Evolutionary conservation across 2,888 invertebrate genomes (phyloP).

Genomic region (Scrobipalpa costella): DNA sequence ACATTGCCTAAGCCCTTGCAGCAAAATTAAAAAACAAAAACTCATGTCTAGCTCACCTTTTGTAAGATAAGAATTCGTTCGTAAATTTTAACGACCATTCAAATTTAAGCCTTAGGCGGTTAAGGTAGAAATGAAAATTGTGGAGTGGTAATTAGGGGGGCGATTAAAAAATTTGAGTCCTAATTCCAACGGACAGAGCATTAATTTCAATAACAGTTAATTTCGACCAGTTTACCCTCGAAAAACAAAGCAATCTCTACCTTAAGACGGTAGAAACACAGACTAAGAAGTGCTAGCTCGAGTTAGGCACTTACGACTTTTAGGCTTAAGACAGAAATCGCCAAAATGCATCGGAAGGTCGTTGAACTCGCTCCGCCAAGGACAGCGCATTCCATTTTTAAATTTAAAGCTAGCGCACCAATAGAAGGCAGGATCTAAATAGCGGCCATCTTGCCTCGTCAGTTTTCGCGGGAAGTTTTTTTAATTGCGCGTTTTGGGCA

Average conservation of each 20-base stretch:
- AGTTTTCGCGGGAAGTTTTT: constrained; percentile 67
- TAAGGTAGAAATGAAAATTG: constrained; percentile 17
- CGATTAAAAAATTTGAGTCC: constrained; percentile 43
- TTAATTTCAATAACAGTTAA: constrained; percentile 52
- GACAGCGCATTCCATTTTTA: constrained; percentile 81
- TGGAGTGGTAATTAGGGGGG: background rate
- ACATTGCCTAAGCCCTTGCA: constrained; percentile 32
- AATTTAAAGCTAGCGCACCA: constrained; percentile 78
- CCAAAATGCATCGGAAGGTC: constrained; percentile 81
- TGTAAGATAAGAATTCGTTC: constrained; percentile 26
- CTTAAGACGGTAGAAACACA: constrained; percentile 45
- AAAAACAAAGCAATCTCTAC: constrained; percentile 46
- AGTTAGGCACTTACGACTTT: constrained; percentile 53
- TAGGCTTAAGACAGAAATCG: constrained; percentile 59
- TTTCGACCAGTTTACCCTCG: constrained; percentile 44
- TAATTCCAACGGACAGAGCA: constrained; percentile 49
- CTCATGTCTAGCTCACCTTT: constrained; percentile 30
- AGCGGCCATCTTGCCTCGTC: constrained; percentile 77
- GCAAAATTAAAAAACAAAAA: constrained; percentile 28
- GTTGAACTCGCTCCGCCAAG: constrained; percentile 74
- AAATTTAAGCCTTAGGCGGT: constrained; percentile 18
- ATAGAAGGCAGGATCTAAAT: constrained; percentile 79
- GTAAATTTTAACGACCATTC: constrained; percentile 9
- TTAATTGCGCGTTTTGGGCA: constrained; percentile 62
- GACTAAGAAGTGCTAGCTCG: constrained; percentile 44